phyloP scores from a whole-genome alignment of 2,797 vertebrate species.

The Cryptoprocta ferox region DNA sequence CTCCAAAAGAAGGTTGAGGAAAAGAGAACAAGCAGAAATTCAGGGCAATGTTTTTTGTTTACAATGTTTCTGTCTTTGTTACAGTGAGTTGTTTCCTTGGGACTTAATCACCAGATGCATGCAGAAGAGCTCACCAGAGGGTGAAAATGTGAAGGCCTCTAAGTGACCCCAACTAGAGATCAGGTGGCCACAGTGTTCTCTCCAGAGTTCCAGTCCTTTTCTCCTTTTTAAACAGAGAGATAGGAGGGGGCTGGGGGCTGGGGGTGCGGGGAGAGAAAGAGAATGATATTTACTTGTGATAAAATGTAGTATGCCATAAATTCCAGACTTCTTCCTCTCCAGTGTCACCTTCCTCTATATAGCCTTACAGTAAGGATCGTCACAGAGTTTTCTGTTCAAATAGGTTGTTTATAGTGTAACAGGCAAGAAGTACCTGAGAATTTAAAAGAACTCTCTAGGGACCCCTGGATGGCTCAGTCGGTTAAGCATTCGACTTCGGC shows the following conservation, averaged over 20 bases:
- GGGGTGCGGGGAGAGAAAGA: too few relatives aligned
- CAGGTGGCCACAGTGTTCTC: background rate
- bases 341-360: background rate
- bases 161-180: background rate
- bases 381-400: background rate
- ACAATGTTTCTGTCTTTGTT: background rate
- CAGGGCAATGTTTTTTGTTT: background rate
- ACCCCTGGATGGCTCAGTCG: too few relatives aligned
- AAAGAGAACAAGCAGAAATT: background rate
- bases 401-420: background rate
- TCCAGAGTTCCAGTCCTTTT: background rate
- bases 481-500: too few relatives aligned
- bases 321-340: background rate
- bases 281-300: background rate
- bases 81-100: background rate
- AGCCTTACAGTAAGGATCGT: background rate
- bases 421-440: background rate
- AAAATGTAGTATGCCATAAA: background rate
- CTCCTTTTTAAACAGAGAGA: background rate
- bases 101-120: background rate
- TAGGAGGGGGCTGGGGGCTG: too few relatives aligned
- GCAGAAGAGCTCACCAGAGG: background rate
- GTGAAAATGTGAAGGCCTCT: background rate
- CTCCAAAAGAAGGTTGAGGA: background rate
- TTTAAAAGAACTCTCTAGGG: background rate